A percentile compares a stretch with the other conserved stretches of the same genome.
Conservation (phyloP, 2,888 invertebrate species). For the Loripinus fragilis region DNA sequence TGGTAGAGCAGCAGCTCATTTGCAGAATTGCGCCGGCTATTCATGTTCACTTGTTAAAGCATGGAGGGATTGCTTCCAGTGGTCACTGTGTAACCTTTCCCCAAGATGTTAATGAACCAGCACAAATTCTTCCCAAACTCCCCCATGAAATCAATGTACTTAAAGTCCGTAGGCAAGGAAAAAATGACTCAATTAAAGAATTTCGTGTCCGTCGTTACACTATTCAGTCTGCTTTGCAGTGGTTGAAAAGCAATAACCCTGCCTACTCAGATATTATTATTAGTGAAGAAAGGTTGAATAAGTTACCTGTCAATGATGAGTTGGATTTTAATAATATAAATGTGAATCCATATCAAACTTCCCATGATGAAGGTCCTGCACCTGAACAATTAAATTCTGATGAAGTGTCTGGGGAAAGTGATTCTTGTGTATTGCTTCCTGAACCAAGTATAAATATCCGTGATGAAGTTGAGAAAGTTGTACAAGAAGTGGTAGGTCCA, state of each 20-base stretch:
- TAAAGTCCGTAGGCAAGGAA: slow-evolving; percentile 41
- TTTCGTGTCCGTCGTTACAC: slow-evolving; percentile 37
- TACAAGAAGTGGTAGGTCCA: slow-evolving; percentile 19
- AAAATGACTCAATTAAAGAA: slow-evolving; percentile 46
- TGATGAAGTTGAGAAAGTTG: slow-evolving; percentile 18
- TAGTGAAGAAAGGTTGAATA: no score
- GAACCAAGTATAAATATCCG: slow-evolving; percentile 20
- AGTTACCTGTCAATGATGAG: no score
- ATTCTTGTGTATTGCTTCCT: slow-evolving; percentile 34
- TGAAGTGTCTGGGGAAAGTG: slow-evolving; percentile 27
- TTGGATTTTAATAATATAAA: slow-evolving; percentile 35
- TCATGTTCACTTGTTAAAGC: slow-evolving; percentile 43
- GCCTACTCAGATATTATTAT: slow-evolving; percentile 46
- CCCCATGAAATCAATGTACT: slow-evolving; percentile 50
- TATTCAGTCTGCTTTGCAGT: slow-evolving; percentile 45
- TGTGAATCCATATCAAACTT: background rate
- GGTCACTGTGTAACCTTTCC: slow-evolving; percentile 54
- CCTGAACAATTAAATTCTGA: slow-evolving; percentile 31
- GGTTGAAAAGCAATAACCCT: slow-evolving; percentile 55
- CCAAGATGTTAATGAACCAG: no score
- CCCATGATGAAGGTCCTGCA: slow-evolving; percentile 42
- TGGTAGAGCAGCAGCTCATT: no score
- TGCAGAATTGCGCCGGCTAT: slow-evolving; percentile 45
- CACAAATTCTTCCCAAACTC: no score
- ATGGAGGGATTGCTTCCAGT: slow-evolving; percentile 46